Evolutionary conservation across 2,113 vertebrate genomes (phyloP).

Genomic region (Glareola pratincola): DNA sequence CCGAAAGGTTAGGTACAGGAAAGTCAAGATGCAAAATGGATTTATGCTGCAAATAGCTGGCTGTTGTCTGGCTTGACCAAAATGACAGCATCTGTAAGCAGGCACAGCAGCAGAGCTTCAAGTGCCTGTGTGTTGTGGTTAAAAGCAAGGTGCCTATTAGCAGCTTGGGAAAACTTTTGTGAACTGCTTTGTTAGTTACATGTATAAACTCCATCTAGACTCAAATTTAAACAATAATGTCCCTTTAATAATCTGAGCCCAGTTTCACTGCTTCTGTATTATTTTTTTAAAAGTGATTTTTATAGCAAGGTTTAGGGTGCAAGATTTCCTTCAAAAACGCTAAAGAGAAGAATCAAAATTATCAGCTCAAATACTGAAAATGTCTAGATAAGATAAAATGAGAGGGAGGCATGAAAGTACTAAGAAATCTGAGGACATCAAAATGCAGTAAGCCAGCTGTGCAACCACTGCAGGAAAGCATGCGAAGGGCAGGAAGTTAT

Average conservation of each 20-base stretch:
- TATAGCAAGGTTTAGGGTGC: not conserved
- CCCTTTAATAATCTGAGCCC: not conserved
- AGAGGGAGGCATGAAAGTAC: not conserved
- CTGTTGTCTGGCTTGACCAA: not conserved
- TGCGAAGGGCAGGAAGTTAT: slow-evolving; percentile 1
- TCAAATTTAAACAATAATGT: not conserved
- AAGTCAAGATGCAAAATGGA: not conserved
- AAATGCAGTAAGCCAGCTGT: not conserved
- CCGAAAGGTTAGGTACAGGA: not conserved
- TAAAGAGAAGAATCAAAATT: not conserved
- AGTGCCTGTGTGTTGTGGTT: not conserved
- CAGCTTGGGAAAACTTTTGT: not conserved
- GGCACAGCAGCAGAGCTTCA: not conserved
- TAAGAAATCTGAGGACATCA: not conserved
- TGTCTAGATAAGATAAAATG: not conserved
- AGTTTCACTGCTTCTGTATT: not conserved
- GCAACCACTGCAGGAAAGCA: not conserved
- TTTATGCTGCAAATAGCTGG: not conserved
- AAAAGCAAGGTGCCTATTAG: not conserved
- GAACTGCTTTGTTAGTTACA: not conserved
- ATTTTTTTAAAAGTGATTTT: not conserved
- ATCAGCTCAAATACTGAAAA: not conserved
- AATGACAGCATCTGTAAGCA: not conserved
- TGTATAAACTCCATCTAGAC: not conserved
- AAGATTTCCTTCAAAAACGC: not conserved